A percentile compares a stretch with the other conserved stretches of the same genome.
Conservation (phyloP, 2,113 vertebrate species). For the Ammodytes dubius region DNA sequence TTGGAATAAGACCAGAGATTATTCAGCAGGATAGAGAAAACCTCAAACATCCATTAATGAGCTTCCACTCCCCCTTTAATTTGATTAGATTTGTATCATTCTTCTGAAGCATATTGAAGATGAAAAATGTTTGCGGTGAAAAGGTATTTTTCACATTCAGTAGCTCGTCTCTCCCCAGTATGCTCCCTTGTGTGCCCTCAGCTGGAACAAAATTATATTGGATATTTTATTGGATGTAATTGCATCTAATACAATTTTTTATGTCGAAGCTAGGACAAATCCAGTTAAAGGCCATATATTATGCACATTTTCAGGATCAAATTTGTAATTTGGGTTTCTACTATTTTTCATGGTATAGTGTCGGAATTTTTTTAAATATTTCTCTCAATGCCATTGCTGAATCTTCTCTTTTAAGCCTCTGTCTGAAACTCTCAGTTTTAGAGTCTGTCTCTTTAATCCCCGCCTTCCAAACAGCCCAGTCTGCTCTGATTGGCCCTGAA, state of each 20-base stretch:
- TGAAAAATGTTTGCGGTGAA: neutral
- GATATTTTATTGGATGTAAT: slow-evolving; percentile 3
- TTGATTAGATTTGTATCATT: neutral
- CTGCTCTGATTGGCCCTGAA: no score
- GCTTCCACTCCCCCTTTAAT: neutral
- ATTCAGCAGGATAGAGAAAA: neutral
- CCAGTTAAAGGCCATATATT: neutral
- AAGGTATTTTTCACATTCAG: neutral
- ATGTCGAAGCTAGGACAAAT: slow-evolving; percentile 10
- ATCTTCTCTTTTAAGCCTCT: no score
- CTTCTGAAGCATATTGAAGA: neutral
- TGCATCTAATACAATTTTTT: neutral
- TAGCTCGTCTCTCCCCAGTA: neutral
- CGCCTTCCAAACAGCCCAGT: no score
- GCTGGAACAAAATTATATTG: neutral
- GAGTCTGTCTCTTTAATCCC: no score
- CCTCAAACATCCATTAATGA: neutral
- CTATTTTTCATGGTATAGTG: no score
- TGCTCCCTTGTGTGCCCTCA: neutral
- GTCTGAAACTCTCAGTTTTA: no score
- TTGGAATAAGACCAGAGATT: neutral
- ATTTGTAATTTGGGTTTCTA: no score
- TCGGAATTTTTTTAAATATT: no score
- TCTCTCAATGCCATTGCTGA: no score
- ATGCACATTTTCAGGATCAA: no score